Conservation (phyloP, 2,888 invertebrate species). For the Caenorhabditis sulstoni region DNA sequence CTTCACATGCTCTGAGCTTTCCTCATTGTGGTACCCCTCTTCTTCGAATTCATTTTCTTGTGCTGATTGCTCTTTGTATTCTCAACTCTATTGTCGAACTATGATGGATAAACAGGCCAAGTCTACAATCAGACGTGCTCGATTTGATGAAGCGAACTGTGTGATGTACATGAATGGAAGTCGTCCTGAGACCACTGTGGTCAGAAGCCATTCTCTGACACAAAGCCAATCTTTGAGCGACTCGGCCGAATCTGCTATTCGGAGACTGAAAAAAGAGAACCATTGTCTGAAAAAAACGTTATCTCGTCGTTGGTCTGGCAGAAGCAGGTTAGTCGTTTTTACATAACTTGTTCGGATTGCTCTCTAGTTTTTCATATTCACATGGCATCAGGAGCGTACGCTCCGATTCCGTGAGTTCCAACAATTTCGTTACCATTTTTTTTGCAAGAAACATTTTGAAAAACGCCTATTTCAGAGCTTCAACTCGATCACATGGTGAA, state of each 20-base stretch:
- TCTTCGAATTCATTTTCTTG: conserved; percentile 11
- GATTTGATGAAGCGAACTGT: conserved; percentile 60
- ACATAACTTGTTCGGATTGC: conserved; percentile 7
- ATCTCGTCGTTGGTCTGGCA: conserved; percentile 62
- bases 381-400: conserved; percentile 26
- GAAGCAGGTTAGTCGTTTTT: conserved; percentile 63
- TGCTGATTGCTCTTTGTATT: neutral
- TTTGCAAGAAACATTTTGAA: neutral
- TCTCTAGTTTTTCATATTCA: conserved; percentile 7
- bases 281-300: conserved; percentile 59
- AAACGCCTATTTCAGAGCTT: conserved; percentile 18
- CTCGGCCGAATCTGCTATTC: conserved; percentile 48
- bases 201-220: conserved; percentile 39
- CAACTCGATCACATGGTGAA: conserved; percentile 36
- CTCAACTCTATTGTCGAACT: neutral
- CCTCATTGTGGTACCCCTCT: conserved; percentile 38
- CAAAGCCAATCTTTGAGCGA: conserved; percentile 50
- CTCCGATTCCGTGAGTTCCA: conserved; percentile 18
- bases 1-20: conserved; percentile 40
- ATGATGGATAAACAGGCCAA: conserved; percentile 35
- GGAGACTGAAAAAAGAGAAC: conserved; percentile 58
- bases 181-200: conserved; percentile 42
- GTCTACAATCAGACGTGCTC: conserved; percentile 44
- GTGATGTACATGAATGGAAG: conserved; percentile 61
- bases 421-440: conserved; percentile 2